Evolutionary conservation across 2,113 vertebrate species (phyloP), one percentile per base, ranked within the genome.

Genomic region (Vulpes vulpes): DNA sequence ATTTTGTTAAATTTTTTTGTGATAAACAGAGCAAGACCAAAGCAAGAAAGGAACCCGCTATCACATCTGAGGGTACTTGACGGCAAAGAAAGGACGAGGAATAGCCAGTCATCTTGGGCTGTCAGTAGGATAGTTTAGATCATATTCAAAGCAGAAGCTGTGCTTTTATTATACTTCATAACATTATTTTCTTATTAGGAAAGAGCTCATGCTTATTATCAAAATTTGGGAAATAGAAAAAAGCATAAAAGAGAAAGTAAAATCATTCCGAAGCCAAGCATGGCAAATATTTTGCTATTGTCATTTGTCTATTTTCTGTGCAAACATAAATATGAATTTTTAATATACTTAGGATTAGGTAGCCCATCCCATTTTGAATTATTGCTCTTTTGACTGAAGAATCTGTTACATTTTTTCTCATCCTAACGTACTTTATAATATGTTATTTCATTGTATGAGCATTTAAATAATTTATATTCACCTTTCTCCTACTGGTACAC

Each of bases 1-100:
- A 85, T 89, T 98, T 95, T 62, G 27, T 93, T 87, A 60, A 65
- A 27, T 65, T 60, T 82, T 85, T 83, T 49, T 60, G 8, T 92
- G 85, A 92, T 65, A 94, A 92, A 43, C 85, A 49, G 22, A 92
- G 30, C 30, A 86, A 97, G 35, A 95, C 3, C 2, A 19, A 35
- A 38, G 43, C 43, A 30, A 35, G 12, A 49, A 82, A 53, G 14
- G 62, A 98, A 57, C 0, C 16, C 25, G 2, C 79, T 83, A 51
- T 82, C 23, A 91, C 71, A 87, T 20, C 14, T 23, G 43, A 95
- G 23, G 59, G 27, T 74, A 74, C 7, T 30, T 0, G 2, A 11
- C 10, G 87, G 12, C 30, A 30, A 84, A 91, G 32, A 32, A 79
- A 83, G n/a, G 62, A 57, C 16, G 49, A 2, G 14, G 53, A 76